phyloP scores from a whole-genome alignment of 2,797 vertebrate species.

The Phylloscopus collybita region DNA sequence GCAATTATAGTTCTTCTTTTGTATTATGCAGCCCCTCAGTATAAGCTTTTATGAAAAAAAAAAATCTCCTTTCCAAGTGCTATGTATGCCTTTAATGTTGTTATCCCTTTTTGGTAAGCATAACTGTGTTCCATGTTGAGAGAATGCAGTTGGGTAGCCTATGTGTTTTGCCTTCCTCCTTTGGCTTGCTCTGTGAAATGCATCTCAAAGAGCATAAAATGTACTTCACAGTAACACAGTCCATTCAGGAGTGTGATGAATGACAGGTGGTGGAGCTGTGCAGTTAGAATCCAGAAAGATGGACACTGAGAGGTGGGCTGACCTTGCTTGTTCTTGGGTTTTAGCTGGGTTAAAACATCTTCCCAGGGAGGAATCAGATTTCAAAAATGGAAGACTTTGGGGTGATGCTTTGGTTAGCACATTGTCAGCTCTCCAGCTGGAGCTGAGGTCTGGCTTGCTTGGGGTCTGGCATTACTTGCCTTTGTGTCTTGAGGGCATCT shows the following conservation, averaged over 20 bases:
- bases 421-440: not conserved
- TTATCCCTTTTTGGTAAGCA: not conserved
- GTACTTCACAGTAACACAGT: not conserved
- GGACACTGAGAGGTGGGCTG: not conserved
- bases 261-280: not conserved
- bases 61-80: not conserved
- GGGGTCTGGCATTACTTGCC: not conserved
- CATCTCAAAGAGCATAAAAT: not conserved
- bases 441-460: not conserved
- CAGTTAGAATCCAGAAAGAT: not conserved
- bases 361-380: not conserved
- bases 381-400: not conserved
- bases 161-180: not conserved
- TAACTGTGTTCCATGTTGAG: not conserved
- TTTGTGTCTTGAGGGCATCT: not conserved
- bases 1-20: not conserved
- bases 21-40: not conserved
- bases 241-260: not conserved
- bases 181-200: not conserved
- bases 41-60: not conserved
- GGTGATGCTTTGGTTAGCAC: fast-evolving
- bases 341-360: not conserved
- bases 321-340: not conserved
- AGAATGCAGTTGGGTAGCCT: not conserved
- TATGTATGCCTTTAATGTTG: not conserved